Base-by-base conservation (phyloP, 2,888 invertebrate genomes). In the Trissonchulus sp. region DNA sequence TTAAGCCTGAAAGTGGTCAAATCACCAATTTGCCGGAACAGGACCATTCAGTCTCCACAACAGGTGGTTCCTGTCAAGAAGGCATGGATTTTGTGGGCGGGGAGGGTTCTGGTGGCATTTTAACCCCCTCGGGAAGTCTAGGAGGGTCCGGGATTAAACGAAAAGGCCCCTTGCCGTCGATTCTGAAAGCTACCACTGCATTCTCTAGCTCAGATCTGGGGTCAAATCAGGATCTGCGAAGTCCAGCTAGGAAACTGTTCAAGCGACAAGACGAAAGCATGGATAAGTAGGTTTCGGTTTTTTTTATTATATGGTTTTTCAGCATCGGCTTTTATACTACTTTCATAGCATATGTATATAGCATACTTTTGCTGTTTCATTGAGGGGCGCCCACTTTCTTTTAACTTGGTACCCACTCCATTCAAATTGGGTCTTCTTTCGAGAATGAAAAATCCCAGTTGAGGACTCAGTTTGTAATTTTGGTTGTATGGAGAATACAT, bases 231-330 rank as follows among this genome's bases (percentile, higher is more conserved):
- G 76, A 38, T 1, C 78, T 78, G 30, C 76, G 68, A 38, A 78
- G 78, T 74, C 78, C 78, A 1, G 37, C 79, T n/a, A 74, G 77
- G 36, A 79, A 79, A 74, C 74, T 80, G 73, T 80, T 80, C 76
- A 80, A 80, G 73, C 77, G 80, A 15, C 77, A 79, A 15, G 94
- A 93, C 85, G 94, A 95, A 84, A 94, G 93, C 80, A 91, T 94
- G 88, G 94, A 95, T 84, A 92, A 90, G 93, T 94, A 87, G 84
- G 88, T 74, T n/a, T n/a, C n/a, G n/a, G n/a, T n/a, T n/a, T n/a
- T n/a, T 34, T 73, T 37, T 23, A 65, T 38, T 2, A 15, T n/a
- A n/a, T n/a, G n/a, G n/a, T n/a, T n/a, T n/a, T n/a, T n/a, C n/a
- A n/a, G n/a, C n/a, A n/a, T n/a, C n/a, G n/a, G n/a, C n/a, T n/a